A percentile compares a stretch with the other conserved stretches of the same genome.
Conservation (phyloP, 2,797 vertebrate species). For the Synaphobranchus kaupii region DNA sequence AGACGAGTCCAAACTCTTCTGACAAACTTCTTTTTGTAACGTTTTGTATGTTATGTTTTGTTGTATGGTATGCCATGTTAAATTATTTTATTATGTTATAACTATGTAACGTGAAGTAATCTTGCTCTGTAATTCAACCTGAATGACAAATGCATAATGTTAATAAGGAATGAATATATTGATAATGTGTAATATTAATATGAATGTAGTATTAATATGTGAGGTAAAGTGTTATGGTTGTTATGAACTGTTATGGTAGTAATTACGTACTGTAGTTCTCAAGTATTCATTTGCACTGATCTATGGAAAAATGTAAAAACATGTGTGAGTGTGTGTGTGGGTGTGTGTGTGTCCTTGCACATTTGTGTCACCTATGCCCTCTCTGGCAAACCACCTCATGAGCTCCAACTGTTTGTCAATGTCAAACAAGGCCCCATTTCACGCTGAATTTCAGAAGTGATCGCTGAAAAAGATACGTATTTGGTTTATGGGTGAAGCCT, state of each 20-base stretch:
- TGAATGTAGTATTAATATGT: neutral
- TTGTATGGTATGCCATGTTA: slow-evolving; percentile 35
- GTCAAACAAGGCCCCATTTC: neutral
- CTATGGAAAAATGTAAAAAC: slow-evolving; percentile 11
- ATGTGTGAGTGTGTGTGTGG: slow-evolving; percentile 3
- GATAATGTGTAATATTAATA: neutral
- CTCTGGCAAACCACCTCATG: slow-evolving; percentile 37
- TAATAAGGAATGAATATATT: neutral
- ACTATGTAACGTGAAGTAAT: neutral
- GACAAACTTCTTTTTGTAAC: slow-evolving; percentile 3
- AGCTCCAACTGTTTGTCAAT: neutral
- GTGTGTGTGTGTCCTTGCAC: slow-evolving; percentile 50
- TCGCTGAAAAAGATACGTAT: too few relatives aligned
- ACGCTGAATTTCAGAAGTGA: neutral
- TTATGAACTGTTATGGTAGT: neutral
- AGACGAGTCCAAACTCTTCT: slow-evolving; percentile 39
- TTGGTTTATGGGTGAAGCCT: neutral
- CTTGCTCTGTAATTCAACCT: neutral
- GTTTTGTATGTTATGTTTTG: slow-evolving; percentile 40
- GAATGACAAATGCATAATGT: neutral
- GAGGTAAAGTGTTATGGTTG: neutral
- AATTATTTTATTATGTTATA: slow-evolving; percentile 16
- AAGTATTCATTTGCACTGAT: slow-evolving; percentile 59
- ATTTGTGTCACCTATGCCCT: slow-evolving; percentile 53
- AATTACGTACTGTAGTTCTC: slow-evolving; percentile 49